Evolutionary conservation across 2,797 vertebrate species (phyloP), one percentile per base, ranked within the genome.

Genomic region (Brachymystax lenok): DNA sequence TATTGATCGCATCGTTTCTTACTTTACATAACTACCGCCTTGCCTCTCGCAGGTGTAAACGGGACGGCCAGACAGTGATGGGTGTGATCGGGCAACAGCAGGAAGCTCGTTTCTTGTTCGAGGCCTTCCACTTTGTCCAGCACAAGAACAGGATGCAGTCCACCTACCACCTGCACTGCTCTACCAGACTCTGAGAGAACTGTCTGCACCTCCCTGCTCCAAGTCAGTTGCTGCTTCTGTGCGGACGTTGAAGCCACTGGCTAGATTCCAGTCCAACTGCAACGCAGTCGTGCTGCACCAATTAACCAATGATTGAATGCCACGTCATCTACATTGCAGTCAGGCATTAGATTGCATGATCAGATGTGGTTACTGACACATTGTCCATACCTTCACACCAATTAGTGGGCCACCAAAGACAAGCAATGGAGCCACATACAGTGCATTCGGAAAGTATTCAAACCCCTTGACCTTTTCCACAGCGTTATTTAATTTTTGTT

Each of bases 101-200:
- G 77, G 74, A 79, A 12, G 93, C 94, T 0, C 90, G 83, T 16
- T 95, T 94, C 83, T 93, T 92, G 2, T 95, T 95, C 0, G 91
- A 95, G 80, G 84, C 91, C 4, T 95, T 94, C 75, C 90, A 92
- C 66, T 94, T 94, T 12, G 10, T 91, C 24, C 79, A 91, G 13
- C 76, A 78, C 61, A 33, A 68, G 17, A 86, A 87, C 1, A 19
- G 4, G 12, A 68, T 27, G 0, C 0, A 89, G 33, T 92, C 93
- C 27, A 93, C 88, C 33, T 95, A 91, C 81, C 94, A 90, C 52
- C 71, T 94, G 0, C 92, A 94, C 87, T 94, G 93, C 68, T 75
- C 83, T 82, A 93, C 92, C 78, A 84, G 93, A 35, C 92, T 94
- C 19, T 28, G 82, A 91, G 63, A 84, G 17, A 27, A 50, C 83